phyloP scores from a whole-genome alignment of 37 sponge, comb jelly and placozoan species.

The Theonella swinhoei region DNA sequence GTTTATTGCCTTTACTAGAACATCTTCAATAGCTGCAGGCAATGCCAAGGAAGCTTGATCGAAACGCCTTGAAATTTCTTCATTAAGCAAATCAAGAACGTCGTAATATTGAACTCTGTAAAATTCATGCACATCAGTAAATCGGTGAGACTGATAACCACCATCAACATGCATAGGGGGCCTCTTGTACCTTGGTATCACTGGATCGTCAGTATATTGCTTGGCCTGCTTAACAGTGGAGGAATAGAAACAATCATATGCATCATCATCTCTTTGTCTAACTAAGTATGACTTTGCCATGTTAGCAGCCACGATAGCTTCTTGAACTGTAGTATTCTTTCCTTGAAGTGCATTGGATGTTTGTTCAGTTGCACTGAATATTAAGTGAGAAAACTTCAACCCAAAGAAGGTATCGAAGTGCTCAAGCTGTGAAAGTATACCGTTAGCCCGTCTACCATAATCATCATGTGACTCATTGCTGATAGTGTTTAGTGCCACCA shows the following conservation, averaged over 20 bases:
- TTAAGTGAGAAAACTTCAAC: slow-evolving; percentile 28
- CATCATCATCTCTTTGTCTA: slow-evolving; percentile 25
- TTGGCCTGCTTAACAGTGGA: not conserved
- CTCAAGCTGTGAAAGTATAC: slow-evolving; percentile 26
- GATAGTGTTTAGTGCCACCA: slow-evolving; percentile 17
- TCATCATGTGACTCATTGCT: slow-evolving; percentile 18
- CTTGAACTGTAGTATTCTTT: slow-evolving; percentile 19
- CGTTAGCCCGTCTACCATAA: slow-evolving; percentile 42
- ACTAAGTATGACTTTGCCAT: not conserved
- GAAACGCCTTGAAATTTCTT: slow-evolving; percentile 20
- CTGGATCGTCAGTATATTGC: slow-evolving; percentile 8
- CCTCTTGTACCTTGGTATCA: slow-evolving; percentile 28
- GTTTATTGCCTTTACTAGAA: slow-evolving; percentile 11
- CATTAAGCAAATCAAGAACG: slow-evolving; percentile 18
- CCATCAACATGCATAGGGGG: slow-evolving; percentile 32
- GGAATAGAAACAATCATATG: slow-evolving; percentile 33
- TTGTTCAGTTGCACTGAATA: slow-evolving; percentile 34
- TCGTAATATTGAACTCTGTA: slow-evolving; percentile 30
- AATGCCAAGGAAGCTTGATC: slow-evolving; percentile 24
- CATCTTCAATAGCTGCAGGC: slow-evolving; percentile 10
- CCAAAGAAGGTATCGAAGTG: slow-evolving; percentile 59
- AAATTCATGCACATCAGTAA: slow-evolving; percentile 10
- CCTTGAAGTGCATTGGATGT: slow-evolving; percentile 15
- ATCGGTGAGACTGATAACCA: slow-evolving; percentile 29
- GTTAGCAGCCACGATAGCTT: slow-evolving; percentile 24